These are phyloP conservation scores for Enteromius afrohamiltoni DNA, from an alignment of 2,797 vertebrate genomes.

Conservation along the genomic window DNA sequence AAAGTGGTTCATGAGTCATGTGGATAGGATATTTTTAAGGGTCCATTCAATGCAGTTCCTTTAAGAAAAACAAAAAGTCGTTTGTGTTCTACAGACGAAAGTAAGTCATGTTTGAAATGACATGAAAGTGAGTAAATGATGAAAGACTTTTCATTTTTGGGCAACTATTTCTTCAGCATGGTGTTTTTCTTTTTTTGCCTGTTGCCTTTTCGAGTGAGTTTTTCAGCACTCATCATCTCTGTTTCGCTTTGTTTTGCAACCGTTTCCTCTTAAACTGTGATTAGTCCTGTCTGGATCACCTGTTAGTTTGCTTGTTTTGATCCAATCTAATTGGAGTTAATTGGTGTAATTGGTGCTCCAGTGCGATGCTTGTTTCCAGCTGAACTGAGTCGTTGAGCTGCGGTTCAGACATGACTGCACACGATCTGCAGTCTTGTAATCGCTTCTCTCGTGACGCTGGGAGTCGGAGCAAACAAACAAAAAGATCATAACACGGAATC, in stretches of 20 bases:
- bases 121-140: background rate
- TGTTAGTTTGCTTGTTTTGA: conserved; percentile 41
- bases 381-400: conserved; percentile 32
- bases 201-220: background rate
- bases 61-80: background rate
- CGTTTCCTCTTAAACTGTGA: conserved; percentile 22
- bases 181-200: background rate
- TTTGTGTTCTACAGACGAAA: background rate
- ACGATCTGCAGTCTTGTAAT: conserved; percentile 21
- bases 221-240: background rate
- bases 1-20: background rate
- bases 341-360: conserved; percentile 42
- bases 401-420: conserved; percentile 26
- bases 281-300: conserved; percentile 22
- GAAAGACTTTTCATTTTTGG: background rate
- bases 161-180: background rate
- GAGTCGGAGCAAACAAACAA: conserved; percentile 25
- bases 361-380: conserved; percentile 30
- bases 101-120: background rate
- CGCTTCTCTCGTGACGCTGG: conserved; percentile 5
- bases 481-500: conserved; percentile 35
- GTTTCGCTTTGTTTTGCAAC: background rate
- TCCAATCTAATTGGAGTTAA: conserved; percentile 48
- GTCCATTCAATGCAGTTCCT: background rate
- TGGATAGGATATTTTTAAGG: background rate